Base-by-base conservation (phyloP, 1,140 invertebrate species). In the Cyclargus thomasi region DNA sequence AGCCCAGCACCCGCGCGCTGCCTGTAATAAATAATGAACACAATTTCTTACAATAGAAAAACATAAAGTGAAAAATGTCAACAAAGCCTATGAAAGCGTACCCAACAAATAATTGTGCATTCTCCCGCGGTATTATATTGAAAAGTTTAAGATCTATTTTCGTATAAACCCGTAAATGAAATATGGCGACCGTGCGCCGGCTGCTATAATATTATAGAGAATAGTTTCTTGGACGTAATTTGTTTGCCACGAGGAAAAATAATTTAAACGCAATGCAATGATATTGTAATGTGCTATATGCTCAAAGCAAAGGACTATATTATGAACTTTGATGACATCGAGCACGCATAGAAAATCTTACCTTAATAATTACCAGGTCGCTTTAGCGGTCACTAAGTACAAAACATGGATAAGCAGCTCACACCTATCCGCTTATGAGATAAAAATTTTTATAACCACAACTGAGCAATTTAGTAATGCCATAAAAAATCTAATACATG, bases 1-100 rank as follows among this genome's bases (percentile, higher is more conserved):
- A 63, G 64, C 18, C 67, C 62, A 47, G 57, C 64, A 55, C 23
- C 57, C 67, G 47, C 66, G 7, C 17, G 70, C 62, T 69, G 55
- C 65, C 67, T 65, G 71, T 80, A 76, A 79, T 82, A 81, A 81
- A 82, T 83, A 82, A 79, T 82, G 82, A 83, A 81, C 76, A 81
- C 77, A 78, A 82, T 81, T 79, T 78, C 78, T 82, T 80, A 82
- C 82, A 84, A 78, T 76, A 79, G 76, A 79, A 81, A 81, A 82
- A 81, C 77, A 81, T 81, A 79, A 81, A 78, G 67, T 74, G 73
- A 75, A 81, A 81, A 84, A 84, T 82, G 79, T 83, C 81, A 83
- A 83, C 79, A 80, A 79, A 75, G 70, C 71, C 67, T 70, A 74
- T 70, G 70, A 65, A 67, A 71, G 72, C 70, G 73, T 69, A 67